Evolutionary conservation across 1,140 invertebrate species (phyloP).

Genomic region (Drosophila kohkoa): DNA sequence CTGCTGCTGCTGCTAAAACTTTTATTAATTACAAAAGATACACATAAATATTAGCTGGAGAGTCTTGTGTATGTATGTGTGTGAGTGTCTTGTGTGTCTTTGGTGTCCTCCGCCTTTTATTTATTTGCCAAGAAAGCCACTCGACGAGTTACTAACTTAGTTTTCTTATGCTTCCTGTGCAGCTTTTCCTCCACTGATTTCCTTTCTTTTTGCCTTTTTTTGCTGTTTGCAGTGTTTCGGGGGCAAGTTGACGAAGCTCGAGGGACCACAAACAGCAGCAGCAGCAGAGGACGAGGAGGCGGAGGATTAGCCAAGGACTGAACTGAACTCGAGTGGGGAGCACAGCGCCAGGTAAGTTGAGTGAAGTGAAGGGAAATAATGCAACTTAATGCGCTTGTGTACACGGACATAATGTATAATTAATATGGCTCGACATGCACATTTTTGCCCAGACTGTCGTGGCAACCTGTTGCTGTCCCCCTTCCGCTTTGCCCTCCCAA

Average conservation of each 20-base stretch:
- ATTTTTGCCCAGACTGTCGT: conserved; percentile 25
- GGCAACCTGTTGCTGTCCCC: conserved; percentile 63
- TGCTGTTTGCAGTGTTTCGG: conserved; percentile 36
- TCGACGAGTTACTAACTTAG: conserved; percentile 69
- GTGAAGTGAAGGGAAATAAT: conserved; percentile 57
- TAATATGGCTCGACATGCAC: conserved; percentile 78
- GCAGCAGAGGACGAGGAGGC: background rate
- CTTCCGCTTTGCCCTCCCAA: conserved; percentile 5
- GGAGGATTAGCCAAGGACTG: conserved; percentile 52
- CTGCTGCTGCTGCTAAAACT: conserved; percentile 62
- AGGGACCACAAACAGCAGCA: conserved; percentile 32
- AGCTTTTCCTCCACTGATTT: background rate
- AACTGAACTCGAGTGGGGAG: background rate
- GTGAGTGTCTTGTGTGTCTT: too few species aligned
- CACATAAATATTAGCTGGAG: conserved; percentile 66
- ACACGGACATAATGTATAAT: conserved; percentile 77
- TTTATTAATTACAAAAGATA: conserved; percentile 83
- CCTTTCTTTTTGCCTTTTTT: background rate
- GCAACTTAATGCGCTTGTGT: conserved; percentile 77
- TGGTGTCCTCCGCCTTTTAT: conserved; percentile 3
- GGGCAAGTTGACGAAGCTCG: conserved; percentile 38
- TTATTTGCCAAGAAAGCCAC: conserved; percentile 49
- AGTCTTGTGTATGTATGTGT: background rate
- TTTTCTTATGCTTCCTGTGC: conserved; percentile 54
- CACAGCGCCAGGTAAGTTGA: conserved; percentile 7